phyloP scores from a whole-genome alignment of 2,888 invertebrate species.

The Chrysina gloriosa region DNA sequence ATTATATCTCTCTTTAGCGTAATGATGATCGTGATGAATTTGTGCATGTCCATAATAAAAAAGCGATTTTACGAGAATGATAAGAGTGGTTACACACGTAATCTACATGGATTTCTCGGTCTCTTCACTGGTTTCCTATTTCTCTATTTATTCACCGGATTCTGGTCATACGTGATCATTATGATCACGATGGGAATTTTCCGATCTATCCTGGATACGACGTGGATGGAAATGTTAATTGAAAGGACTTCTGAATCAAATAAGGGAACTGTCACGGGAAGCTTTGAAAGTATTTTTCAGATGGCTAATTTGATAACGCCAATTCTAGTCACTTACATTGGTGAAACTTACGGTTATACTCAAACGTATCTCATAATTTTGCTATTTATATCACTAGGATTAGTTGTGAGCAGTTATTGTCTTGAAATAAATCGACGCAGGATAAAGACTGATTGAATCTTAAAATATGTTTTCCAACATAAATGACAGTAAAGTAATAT shows the following conservation, averaged over 20 bases:
- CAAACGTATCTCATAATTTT: constrained; percentile 56
- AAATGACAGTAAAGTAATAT: constrained; percentile 16
- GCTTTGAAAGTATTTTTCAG: constrained; percentile 70
- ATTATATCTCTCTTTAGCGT: constrained; percentile 70
- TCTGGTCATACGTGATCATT: constrained; percentile 64
- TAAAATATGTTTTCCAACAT: no score
- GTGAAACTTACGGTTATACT: constrained; percentile 65
- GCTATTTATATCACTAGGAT: constrained; percentile 37
- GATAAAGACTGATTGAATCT: constrained; percentile 14
- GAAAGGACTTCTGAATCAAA: constrained; percentile 66
- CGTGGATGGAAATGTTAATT: constrained; percentile 69
- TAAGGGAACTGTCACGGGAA: constrained; percentile 71
- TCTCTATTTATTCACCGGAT: constrained; percentile 48
- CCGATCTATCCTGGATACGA: constrained; percentile 68
- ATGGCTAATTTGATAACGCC: constrained; percentile 70
- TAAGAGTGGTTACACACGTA: constrained; percentile 63
- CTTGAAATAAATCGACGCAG: background rate
- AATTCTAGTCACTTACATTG: constrained; percentile 68
- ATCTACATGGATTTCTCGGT: constrained; percentile 68
- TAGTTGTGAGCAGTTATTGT: constrained; percentile 15
- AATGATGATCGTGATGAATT: constrained; percentile 66
- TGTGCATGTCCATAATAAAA: constrained; percentile 67
- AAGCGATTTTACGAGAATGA: constrained; percentile 65
- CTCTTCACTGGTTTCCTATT: constrained; percentile 64
- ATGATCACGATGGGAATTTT: constrained; percentile 67